Evolutionary conservation across 2,113 vertebrate species (phyloP).

Genomic region (Psittacus erithacus): DNA sequence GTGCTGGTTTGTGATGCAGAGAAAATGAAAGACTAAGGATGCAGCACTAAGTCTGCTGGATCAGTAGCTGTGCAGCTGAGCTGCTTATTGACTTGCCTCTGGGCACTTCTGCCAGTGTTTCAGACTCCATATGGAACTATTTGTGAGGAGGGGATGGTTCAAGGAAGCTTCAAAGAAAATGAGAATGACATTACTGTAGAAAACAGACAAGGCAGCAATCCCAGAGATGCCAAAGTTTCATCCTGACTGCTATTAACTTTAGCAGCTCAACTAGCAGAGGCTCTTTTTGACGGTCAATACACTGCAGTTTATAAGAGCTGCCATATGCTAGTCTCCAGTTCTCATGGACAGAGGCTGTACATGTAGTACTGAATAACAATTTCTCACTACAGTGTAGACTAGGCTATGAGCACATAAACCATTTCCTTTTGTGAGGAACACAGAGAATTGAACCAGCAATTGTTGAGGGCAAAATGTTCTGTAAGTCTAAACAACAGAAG

Average conservation of each 20-base stretch:
- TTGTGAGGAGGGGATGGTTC: slow-evolving; percentile 28
- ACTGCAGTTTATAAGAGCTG: not conserved
- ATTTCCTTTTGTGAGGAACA: not conserved
- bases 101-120: not conserved
- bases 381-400: not conserved
- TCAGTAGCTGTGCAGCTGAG: not conserved
- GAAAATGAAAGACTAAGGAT: not conserved
- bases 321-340: not conserved
- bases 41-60: not conserved
- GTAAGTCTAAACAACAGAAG: not conserved
- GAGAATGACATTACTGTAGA: slow-evolving; percentile 35
- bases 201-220: slow-evolving; percentile 24
- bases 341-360: not conserved
- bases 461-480: not conserved
- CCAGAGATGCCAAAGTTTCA: not conserved
- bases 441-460: not conserved
- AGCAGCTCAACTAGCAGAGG: not conserved
- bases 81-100: not conserved
- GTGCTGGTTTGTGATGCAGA: not conserved
- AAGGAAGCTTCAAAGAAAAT: slow-evolving; percentile 54
- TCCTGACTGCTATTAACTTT: not conserved
- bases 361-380: not conserved
- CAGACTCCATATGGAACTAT: slow-evolving; percentile 48
- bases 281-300: not conserved
- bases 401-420: not conserved